These are phyloP conservation scores for Drosophila carrolli DNA, from an alignment of 1,140 invertebrate genomes.

Conservation along the genomic window DNA sequence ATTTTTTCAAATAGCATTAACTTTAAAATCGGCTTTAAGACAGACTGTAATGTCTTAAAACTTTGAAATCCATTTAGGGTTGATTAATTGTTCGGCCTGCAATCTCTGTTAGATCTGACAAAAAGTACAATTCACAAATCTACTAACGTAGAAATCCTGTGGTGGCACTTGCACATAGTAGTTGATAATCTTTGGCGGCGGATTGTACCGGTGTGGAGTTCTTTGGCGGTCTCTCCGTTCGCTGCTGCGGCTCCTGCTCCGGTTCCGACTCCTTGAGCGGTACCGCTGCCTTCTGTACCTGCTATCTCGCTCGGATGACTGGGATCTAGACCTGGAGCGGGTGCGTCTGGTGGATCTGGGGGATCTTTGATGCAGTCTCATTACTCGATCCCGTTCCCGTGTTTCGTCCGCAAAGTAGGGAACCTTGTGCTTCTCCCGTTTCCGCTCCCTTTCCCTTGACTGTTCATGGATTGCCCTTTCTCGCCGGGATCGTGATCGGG, in stretches of 20 bases:
- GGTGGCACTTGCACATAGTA: constrained; percentile 63
- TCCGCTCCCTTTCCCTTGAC: neutral
- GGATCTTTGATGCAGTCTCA: constrained; percentile 23
- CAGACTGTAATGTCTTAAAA: too few relatives aligned
- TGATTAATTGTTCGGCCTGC: too few relatives aligned
- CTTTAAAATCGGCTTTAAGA: too few relatives aligned
- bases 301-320: constrained; percentile 17
- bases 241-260: constrained; percentile 1
- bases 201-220: constrained; percentile 26
- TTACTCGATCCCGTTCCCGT: constrained; percentile 53
- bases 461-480: constrained; percentile 20
- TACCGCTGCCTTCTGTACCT: constrained; percentile 16
- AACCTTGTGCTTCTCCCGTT: constrained; percentile 31
- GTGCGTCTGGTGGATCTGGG: constrained; percentile 20
- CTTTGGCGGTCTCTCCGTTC: constrained; percentile 18
- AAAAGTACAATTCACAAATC: neutral
- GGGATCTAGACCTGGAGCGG: constrained; percentile 22
- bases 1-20: too few relatives aligned
- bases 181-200: constrained; percentile 56
- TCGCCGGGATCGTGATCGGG: constrained; percentile 8
- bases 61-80: too few relatives aligned
- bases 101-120: neutral
- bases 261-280: constrained; percentile 28
- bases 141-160: constrained; percentile 56
- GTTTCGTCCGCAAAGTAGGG: constrained; percentile 57